These are phyloP conservation scores for Megaceryle alcyon DNA, from an alignment of 2,797 vertebrate genomes.

Conservation along the genomic window DNA sequence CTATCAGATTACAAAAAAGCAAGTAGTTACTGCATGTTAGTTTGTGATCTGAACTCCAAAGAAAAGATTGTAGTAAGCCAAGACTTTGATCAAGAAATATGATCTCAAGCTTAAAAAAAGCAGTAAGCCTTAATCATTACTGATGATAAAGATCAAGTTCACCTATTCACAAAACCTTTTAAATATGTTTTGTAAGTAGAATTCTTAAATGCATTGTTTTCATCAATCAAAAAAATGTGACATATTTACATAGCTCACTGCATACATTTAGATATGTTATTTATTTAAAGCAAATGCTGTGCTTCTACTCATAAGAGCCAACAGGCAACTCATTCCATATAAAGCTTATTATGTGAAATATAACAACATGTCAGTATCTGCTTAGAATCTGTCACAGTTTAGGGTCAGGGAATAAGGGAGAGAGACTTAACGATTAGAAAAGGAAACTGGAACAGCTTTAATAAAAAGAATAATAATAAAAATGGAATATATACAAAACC, in stretches of 20 bases:
- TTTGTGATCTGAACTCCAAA: not conserved
- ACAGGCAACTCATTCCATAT: not conserved
- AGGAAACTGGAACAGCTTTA: too few relatives aligned
- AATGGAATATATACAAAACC: too few relatives aligned
- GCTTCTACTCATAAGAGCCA: not conserved
- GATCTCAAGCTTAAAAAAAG: not conserved
- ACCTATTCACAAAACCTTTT: not conserved
- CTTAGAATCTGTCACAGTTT: not conserved
- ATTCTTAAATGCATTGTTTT: not conserved
- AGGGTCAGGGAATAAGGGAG: too few relatives aligned
- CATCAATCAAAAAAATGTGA: not conserved
- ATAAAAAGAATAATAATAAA: too few relatives aligned
- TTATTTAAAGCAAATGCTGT: not conserved
- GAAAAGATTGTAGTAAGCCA: not conserved
- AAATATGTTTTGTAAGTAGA: not conserved
- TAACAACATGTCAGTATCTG: not conserved
- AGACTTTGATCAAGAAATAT: not conserved
- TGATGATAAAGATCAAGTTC: not conserved
- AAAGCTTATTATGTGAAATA: not conserved
- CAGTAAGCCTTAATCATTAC: not conserved
- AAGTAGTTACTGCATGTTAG: not conserved
- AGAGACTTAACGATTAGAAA: too few relatives aligned
- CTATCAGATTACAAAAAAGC: not conserved
- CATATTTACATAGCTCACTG: not conserved
- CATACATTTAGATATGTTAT: not conserved